Percentiles rank a stretch among this genome's conserved stretches.
Conservation (phyloP, 2,797 vertebrate genomes). For the Sebastes nivosus region DNA sequence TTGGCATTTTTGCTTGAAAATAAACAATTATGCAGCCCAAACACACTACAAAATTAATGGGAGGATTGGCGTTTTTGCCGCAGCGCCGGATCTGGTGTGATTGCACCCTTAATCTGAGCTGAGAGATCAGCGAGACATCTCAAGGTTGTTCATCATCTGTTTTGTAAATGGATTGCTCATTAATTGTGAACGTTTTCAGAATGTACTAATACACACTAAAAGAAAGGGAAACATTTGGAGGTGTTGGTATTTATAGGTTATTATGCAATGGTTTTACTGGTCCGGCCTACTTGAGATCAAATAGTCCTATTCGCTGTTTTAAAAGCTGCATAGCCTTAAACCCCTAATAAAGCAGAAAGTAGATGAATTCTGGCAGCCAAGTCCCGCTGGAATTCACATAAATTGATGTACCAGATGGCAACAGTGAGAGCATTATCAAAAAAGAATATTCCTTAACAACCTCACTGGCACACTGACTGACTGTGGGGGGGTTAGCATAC, state of each 20-base stretch:
- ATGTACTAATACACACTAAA: not conserved
- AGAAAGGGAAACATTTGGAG: not conserved
- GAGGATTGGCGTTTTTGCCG: not conserved
- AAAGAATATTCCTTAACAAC: slow-evolving; percentile 29
- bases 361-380: slow-evolving; percentile 22
- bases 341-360: slow-evolving; percentile 2
- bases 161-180: not conserved
- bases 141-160: not conserved
- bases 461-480: slow-evolving; percentile 10
- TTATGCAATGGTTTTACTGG: not conserved
- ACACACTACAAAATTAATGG: not conserved
- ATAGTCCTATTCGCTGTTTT: not conserved
- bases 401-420: slow-evolving; percentile 21
- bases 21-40: no score
- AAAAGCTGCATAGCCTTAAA: not conserved
- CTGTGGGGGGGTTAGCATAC: not conserved
- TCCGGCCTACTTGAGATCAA: not conserved
- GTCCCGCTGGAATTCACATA: slow-evolving; percentile 8
- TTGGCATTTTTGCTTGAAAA: not conserved
- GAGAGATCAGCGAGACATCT: not conserved
- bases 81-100: not conserved
- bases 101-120: not conserved
- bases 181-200: not conserved
- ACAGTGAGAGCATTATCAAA: slow-evolving; percentile 20
- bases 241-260: not conserved